phyloP scores from a whole-genome alignment of 2,888 invertebrate genomes.

The Lasius fuliginosus region DNA sequence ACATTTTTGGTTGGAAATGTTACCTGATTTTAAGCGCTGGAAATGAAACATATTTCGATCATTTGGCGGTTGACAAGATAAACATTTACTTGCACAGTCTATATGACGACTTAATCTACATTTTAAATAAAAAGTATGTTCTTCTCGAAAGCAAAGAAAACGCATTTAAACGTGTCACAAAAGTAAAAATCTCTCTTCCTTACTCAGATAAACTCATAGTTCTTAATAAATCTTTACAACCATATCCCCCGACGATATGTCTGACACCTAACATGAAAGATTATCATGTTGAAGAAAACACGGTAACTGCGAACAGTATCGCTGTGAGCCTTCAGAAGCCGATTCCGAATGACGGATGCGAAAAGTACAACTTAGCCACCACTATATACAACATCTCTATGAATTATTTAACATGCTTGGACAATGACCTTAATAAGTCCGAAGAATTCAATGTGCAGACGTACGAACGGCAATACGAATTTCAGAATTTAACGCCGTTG shows the following conservation, averaged over 20 bases:
- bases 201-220: slow-evolving; percentile 89
- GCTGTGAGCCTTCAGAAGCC: slow-evolving; percentile 90
- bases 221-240: slow-evolving; percentile 92
- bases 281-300: slow-evolving; percentile 86
- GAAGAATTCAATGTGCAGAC: slow-evolving; percentile 86
- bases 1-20: slow-evolving; percentile 90
- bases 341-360: slow-evolving; percentile 88
- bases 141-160: slow-evolving; percentile 85
- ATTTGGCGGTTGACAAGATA: slow-evolving; percentile 90
- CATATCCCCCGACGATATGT: too few species aligned
- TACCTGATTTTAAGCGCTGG: slow-evolving; percentile 84
- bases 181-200: slow-evolving; percentile 85
- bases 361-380: too few species aligned
- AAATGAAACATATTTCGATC: slow-evolving; percentile 86
- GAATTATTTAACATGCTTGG: too few species aligned
- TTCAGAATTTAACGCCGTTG: too few species aligned
- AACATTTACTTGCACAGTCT: slow-evolving; percentile 77
- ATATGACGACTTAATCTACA: too few species aligned
- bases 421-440: too few species aligned
- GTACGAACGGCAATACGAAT: too few species aligned
- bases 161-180: slow-evolving; percentile 75
- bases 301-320: slow-evolving; percentile 89
- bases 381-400: too few species aligned
- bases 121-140: slow-evolving; percentile 80
- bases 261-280: slow-evolving; percentile 88